phyloP scores from a whole-genome alignment of 2,888 invertebrate species.

The Drosophila fulvimacula region DNA sequence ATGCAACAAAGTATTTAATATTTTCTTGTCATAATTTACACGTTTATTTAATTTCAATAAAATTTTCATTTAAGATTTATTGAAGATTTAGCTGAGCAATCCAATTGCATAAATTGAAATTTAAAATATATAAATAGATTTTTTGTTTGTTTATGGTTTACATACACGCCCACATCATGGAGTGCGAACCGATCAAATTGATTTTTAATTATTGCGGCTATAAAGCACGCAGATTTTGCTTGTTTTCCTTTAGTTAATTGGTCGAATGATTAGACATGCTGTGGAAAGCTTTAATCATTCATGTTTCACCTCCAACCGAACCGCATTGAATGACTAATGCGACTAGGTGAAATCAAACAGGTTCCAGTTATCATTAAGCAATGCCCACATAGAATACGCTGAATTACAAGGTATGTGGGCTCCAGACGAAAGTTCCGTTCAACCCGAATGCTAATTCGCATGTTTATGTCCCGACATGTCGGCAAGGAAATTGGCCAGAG shows the following conservation, averaged over 20 bases:
- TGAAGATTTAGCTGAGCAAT: too few relatives aligned
- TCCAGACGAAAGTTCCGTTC: constrained; percentile 35
- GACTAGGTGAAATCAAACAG: constrained; percentile 20
- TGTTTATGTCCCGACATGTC: constrained; percentile 71
- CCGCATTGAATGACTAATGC: constrained; percentile 28
- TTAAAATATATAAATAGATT: too few relatives aligned
- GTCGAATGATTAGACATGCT: constrained; percentile 49
- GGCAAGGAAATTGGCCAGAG: constrained; percentile 72
- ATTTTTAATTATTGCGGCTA: constrained; percentile 15
- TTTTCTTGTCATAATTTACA: constrained; percentile 27
- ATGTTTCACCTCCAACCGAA: neutral
- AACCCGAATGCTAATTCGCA: constrained; percentile 51
- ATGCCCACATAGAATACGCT: constrained; percentile 13
- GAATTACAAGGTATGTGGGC: constrained; percentile 13
- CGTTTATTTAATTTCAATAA: constrained; percentile 13
- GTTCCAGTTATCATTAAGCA: constrained; percentile 21
- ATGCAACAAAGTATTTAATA: constrained; percentile 17
- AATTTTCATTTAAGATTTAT: constrained; percentile 10
- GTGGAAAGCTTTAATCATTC: constrained; percentile 12
- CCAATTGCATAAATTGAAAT: constrained; percentile 1
- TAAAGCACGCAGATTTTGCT: neutral
- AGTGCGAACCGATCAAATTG: constrained; percentile 30
- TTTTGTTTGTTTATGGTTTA: constrained; percentile 1
- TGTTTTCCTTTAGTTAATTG: constrained; percentile 25
- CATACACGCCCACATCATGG: constrained; percentile 1